These are phyloP conservation scores for Drosophila nigrodunni DNA, from an alignment of 1,140 invertebrate species.

Conservation along the genomic window DNA sequence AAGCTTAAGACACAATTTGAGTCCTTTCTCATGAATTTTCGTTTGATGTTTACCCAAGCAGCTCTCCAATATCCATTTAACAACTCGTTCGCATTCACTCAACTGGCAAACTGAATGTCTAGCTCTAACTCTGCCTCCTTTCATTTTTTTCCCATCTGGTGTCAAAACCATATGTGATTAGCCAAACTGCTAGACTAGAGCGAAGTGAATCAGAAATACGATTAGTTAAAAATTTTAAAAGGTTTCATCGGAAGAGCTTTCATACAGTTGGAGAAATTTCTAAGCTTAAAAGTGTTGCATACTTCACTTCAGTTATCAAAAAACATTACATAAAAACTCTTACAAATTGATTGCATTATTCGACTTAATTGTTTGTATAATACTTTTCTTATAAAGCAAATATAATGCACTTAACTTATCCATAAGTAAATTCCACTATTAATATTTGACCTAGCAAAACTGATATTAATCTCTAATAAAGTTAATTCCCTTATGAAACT, in stretches of 20 bases:
- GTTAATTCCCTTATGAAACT: neutral
- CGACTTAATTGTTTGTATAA: no score
- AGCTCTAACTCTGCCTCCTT: neutral
- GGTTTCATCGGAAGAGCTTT: no score
- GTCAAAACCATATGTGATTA: neutral
- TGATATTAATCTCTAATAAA: neutral
- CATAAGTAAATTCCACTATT: no score
- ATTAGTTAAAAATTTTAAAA: no score
- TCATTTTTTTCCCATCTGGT: no score
- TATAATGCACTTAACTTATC: no score
- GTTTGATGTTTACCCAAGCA: slow-evolving; percentile 58
- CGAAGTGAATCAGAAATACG: neutral
- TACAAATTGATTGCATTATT: no score
- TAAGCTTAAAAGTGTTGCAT: no score
- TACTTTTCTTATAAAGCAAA: no score
- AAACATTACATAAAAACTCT: no score
- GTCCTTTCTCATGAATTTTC: slow-evolving; percentile 62
- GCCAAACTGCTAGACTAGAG: neutral
- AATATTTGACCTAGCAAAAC: neutral
- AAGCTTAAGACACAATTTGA: slow-evolving; percentile 79
- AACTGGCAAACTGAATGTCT: slow-evolving; percentile 30
- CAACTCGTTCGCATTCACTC: slow-evolving; percentile 63
- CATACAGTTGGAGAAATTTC: no score
- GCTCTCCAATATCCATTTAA: slow-evolving; percentile 57
- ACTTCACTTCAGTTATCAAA: no score